Evolutionary conservation across 2,113 vertebrate genomes (phyloP).

Genomic region (Pseudorasbora parva): DNA sequence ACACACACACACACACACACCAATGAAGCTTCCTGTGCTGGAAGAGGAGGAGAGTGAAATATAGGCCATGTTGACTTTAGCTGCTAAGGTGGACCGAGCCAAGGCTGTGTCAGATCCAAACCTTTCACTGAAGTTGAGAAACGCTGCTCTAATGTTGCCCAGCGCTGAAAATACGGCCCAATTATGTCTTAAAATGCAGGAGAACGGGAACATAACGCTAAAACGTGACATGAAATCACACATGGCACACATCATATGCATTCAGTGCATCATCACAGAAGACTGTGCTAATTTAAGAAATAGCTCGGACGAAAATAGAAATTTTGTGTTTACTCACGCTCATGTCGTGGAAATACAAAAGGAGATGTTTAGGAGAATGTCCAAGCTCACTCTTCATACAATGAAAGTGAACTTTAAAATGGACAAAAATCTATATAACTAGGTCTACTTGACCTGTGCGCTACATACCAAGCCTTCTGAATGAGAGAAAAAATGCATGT

Average conservation of each 20-base stretch:
- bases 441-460: not conserved
- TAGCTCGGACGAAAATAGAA: not conserved
- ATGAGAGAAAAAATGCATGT: too few relatives aligned
- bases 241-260: not conserved
- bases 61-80: conserved; percentile 49
- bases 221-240: not conserved
- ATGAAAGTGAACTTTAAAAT: not conserved
- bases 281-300: conserved; percentile 1
- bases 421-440: not conserved
- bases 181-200: not conserved
- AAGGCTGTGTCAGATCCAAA: conserved; percentile 35
- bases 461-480: not conserved
- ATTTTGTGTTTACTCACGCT: not conserved
- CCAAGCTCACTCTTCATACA: not conserved
- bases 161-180: not conserved
- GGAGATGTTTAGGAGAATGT: conserved; percentile 4
- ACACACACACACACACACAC: conserved; percentile 8
- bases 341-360: not conserved
- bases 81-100: conserved; percentile 35
- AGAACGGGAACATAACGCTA: not conserved
- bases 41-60: conserved; percentile 43
- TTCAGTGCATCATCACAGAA: not conserved
- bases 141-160: conserved; percentile 18
- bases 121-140: conserved; percentile 28
- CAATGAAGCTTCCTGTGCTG: conserved; percentile 9